Conservation (phyloP, 2,888 invertebrate genomes). For the Mimachlamys varia region DNA sequence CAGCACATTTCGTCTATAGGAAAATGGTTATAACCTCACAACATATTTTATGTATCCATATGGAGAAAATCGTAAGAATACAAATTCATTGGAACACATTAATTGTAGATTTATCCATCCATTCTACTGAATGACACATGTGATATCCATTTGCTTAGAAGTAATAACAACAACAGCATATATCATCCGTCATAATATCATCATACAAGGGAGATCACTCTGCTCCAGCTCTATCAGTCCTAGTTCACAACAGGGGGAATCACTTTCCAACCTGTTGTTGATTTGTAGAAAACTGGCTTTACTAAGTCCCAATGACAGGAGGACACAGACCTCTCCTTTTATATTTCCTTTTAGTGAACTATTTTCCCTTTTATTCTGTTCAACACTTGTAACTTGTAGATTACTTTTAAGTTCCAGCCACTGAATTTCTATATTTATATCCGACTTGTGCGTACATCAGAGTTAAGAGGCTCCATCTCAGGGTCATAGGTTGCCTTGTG, state of each 20-base stretch:
- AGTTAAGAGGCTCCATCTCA: conserved; percentile 50
- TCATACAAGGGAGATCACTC: not conserved
- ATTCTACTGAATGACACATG: not conserved
- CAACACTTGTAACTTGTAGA: not conserved
- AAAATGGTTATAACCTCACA: not conserved
- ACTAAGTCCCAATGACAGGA: not conserved
- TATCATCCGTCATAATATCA: not conserved
- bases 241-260: not conserved
- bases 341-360: not conserved
- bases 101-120: not conserved
- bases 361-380: not conserved
- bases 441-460: conserved; percentile 47
- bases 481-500: conserved; percentile 48
- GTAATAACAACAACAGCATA: too few relatives aligned
- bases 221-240: too few relatives aligned
- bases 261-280: not conserved
- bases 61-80: too few relatives aligned
- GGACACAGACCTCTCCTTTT: not conserved
- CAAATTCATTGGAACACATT: not conserved
- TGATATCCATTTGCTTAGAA: too few relatives aligned
- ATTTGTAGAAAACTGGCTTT: not conserved
- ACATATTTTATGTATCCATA: too few relatives aligned
- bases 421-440: conserved; percentile 39
- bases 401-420: not conserved
- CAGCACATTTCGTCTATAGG: not conserved